Percentiles rank a stretch among this genome's conserved stretches.
Evolutionary conservation across 2,888 invertebrate species (phyloP).

Genomic region (Tachystola acroxantha): DNA sequence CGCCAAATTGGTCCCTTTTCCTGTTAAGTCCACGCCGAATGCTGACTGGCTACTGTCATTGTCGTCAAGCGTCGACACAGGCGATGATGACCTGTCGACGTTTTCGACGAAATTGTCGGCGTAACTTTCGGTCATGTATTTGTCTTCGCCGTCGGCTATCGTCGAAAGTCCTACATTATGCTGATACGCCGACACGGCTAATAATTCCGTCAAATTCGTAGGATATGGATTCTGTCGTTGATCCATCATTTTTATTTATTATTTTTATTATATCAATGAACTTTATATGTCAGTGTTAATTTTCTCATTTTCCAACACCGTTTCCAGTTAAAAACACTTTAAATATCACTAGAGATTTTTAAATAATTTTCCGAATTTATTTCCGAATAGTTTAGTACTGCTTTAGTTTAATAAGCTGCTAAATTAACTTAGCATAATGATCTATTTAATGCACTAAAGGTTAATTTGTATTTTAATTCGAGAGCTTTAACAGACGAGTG

Average conservation of each 20-base stretch:
- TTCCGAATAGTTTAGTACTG: conserved; percentile 15
- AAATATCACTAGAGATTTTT: conserved; percentile 3
- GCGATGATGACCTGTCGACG: conserved; percentile 51
- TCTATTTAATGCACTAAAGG: conserved; percentile 11
- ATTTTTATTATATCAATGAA: conserved; percentile 18
- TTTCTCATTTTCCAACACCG: conserved; percentile 11
- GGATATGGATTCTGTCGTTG: conserved; percentile 52
- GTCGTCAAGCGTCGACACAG: conserved; percentile 58
- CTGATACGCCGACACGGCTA: conserved; percentile 53
- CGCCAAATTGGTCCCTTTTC: conserved; percentile 59
- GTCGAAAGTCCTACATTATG: conserved; percentile 48
- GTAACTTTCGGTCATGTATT: conserved; percentile 37
- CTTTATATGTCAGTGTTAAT: conserved; percentile 24
- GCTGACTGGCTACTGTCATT: conserved; percentile 56
- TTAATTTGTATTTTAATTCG: conserved; percentile 23
- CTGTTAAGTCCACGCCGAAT: conserved; percentile 64
- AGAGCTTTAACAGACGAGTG: conserved; percentile 30
- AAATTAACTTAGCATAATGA: conserved; percentile 3
- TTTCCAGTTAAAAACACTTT: conserved; percentile 4
- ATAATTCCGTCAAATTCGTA: conserved; percentile 52
- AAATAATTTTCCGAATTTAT: conserved; percentile 9
- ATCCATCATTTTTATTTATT: conserved; percentile 49
- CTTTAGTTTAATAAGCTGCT: conserved; percentile 9
- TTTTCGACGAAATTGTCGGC: conserved; percentile 36
- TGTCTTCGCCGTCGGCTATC: conserved; percentile 43